Conservation (phyloP, 2,113 vertebrate species). For the Menura novaehollandiae region DNA sequence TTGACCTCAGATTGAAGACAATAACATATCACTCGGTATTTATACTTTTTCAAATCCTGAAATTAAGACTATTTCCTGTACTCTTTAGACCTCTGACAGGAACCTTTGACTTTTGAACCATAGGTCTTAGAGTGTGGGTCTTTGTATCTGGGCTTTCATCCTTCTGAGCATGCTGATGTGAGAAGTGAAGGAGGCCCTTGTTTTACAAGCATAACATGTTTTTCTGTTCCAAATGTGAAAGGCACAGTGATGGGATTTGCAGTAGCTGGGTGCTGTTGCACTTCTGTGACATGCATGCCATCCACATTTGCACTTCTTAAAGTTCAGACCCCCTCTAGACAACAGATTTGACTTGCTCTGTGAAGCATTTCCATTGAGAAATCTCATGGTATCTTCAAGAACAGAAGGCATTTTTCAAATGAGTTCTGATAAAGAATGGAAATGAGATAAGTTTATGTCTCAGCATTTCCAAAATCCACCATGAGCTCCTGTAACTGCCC, state of each 20-base stretch:
- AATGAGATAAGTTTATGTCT: not conserved
- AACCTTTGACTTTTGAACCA: not conserved
- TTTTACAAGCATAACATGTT: not conserved
- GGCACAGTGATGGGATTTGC: constrained; percentile 9
- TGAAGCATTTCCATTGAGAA: not conserved
- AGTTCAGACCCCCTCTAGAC: not conserved
- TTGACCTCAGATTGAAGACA: not conserved
- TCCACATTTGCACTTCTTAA: not conserved
- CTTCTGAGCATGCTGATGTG: constrained; percentile 14
- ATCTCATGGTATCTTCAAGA: not conserved
- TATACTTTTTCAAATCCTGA: not conserved
- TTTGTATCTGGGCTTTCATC: constrained; percentile 28
- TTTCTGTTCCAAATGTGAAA: constrained; percentile 4
- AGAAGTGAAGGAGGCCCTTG: constrained; percentile 22
- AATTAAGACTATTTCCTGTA: not conserved
- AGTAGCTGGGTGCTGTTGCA: not conserved
- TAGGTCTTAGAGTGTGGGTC: not conserved
- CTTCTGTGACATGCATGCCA: not conserved
- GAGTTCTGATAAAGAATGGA: not conserved
- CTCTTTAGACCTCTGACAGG: not conserved
- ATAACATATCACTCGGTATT: not conserved
- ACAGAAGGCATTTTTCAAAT: not conserved
- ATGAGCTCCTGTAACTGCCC: not conserved
- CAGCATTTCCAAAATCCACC: not conserved
- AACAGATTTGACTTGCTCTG: not conserved